Percentiles rank a stretch among this genome's conserved stretches.
phyloP scores from a whole-genome alignment of 2,888 invertebrate genomes.

The Laspeyria flexula region DNA sequence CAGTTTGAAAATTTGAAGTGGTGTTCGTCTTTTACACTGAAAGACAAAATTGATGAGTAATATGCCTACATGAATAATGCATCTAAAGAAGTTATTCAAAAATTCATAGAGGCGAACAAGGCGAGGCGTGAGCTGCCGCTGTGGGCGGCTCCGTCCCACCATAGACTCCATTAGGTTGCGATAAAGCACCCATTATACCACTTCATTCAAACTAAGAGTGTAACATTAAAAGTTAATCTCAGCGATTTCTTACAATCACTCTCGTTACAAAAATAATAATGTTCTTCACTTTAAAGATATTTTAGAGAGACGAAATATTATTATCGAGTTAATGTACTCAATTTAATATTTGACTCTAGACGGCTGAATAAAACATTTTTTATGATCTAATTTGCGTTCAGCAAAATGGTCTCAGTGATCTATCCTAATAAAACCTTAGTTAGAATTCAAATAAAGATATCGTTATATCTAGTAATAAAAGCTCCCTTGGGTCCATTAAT shows the following conservation, averaged over 20 bases:
- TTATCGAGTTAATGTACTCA: neutral
- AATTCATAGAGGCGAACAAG: slow-evolving; percentile 21
- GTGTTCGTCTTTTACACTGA: neutral
- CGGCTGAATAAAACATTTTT: slow-evolving; percentile 19
- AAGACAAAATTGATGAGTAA: neutral
- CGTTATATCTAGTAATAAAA: slow-evolving; percentile 71
- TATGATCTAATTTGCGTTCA: slow-evolving; percentile 48
- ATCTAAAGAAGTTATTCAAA: slow-evolving; percentile 14
- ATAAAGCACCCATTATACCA: slow-evolving; percentile 71
- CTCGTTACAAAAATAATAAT: slow-evolving; percentile 47
- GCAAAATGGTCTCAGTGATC: slow-evolving; percentile 32
- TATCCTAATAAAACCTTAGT: slow-evolving; percentile 57
- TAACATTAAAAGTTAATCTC: slow-evolving; percentile 71
- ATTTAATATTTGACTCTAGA: neutral
- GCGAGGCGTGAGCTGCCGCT: slow-evolving; percentile 25
- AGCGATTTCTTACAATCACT: slow-evolving; percentile 61
- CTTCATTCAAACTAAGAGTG: slow-evolving; percentile 68
- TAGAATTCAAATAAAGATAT: slow-evolving; percentile 73
- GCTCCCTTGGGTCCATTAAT: slow-evolving; percentile 66
- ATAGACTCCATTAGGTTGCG: slow-evolving; percentile 64
- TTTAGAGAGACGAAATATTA: neutral
- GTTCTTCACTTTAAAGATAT: slow-evolving; percentile 28
- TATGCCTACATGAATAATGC: neutral
- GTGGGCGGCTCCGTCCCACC: slow-evolving; percentile 53
- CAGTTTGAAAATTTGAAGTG: neutral